These are phyloP conservation scores for Acrocyrtus sp. DNA, from an alignment of 2,888 invertebrate genomes.

Conservation along the genomic window DNA sequence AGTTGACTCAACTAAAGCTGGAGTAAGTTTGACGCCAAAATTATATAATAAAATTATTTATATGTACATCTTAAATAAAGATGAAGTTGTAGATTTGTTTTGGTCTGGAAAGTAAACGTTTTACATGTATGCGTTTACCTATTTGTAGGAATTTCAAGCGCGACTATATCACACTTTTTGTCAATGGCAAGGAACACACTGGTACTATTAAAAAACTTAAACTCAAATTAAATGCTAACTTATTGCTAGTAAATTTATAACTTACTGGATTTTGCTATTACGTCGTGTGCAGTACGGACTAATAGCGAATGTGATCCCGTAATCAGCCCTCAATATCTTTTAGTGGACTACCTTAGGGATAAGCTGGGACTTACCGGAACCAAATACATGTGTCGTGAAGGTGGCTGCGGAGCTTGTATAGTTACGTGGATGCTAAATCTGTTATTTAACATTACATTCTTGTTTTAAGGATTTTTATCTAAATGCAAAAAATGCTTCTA, in stretches of 20 bases:
- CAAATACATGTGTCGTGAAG: constrained; percentile 78
- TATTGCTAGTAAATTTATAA: too few relatives aligned
- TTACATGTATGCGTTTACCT: neutral
- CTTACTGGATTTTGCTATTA: too few relatives aligned
- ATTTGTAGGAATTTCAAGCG: neutral
- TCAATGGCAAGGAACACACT: constrained; percentile 22
- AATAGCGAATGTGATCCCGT: constrained; percentile 14
- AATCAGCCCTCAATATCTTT: constrained; percentile 9
- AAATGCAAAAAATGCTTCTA: too few relatives aligned
- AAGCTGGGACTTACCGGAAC: constrained; percentile 73
- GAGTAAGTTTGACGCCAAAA: neutral
- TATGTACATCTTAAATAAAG: neutral
- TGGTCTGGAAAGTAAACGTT: too few relatives aligned
- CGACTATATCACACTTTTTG: constrained; percentile 12
- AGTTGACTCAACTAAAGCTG: neutral
- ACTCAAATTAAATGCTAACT: too few relatives aligned
- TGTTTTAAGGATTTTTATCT: too few relatives aligned
- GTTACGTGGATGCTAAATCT: too few relatives aligned
- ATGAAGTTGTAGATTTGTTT: too few relatives aligned
- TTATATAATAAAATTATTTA: constrained; percentile 65
- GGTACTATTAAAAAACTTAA: too few relatives aligned
- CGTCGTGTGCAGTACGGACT: too few relatives aligned
- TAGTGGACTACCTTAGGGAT: constrained; percentile 72
- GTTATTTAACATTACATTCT: too few relatives aligned
- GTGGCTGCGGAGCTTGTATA: constrained; percentile 64